These are phyloP conservation scores for Choloepus didactylus DNA, from an alignment of 2,797 vertebrate species.

Conservation along the genomic window DNA sequence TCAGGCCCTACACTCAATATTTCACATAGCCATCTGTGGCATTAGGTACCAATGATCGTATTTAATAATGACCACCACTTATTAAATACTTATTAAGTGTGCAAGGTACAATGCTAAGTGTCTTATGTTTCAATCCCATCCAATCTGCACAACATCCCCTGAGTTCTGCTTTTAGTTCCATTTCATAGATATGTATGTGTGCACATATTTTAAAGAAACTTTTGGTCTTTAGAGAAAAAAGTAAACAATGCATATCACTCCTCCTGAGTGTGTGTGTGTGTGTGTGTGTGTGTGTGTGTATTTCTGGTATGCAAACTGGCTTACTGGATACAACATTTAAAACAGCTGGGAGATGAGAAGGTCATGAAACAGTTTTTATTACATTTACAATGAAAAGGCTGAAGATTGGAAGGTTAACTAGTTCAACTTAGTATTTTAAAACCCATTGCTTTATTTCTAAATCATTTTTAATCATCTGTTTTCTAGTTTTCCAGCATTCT, in stretches of 20 bases:
- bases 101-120: background rate
- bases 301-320: background rate
- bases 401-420: slow-evolving; percentile 9
- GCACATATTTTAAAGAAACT: background rate
- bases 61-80: background rate
- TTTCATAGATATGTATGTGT: background rate
- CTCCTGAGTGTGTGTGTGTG: background rate
- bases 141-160: background rate
- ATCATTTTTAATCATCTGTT: background rate
- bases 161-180: background rate
- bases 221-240: background rate
- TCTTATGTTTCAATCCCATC: background rate
- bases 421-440: background rate
- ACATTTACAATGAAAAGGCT: slow-evolving; percentile 5
- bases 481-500: slow-evolving; percentile 50
- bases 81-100: background rate
- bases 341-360: background rate
- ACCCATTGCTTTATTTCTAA: background rate
- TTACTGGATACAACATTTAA: background rate
- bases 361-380: slow-evolving; percentile 32
- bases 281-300: background rate
- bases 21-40: background rate
- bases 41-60: background rate
- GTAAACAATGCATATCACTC: background rate
- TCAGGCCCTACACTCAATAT: background rate